Conservation (phyloP, 2,113 vertebrate species). For the Acanthisitta chloris region DNA sequence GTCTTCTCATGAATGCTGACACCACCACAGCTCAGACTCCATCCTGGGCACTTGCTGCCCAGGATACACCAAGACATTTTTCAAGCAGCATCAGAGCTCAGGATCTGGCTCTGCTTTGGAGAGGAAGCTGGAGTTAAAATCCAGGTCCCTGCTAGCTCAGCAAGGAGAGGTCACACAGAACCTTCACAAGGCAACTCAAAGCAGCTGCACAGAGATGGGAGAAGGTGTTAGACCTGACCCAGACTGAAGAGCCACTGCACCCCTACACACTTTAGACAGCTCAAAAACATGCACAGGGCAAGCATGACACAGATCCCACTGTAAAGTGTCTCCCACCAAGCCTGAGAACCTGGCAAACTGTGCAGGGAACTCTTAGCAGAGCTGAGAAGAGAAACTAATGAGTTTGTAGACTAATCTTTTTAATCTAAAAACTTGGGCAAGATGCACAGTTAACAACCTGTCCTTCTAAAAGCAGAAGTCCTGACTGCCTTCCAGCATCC, state of each 20-base stretch:
- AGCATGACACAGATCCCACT: fast-evolving
- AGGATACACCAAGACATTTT: background rate
- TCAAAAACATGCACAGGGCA: background rate
- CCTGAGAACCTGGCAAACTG: background rate
- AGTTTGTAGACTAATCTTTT: background rate
- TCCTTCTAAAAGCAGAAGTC: background rate
- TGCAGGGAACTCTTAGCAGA: fast-evolving
- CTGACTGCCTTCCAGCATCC: background rate
- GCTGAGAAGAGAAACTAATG: background rate
- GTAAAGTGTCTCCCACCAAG: fast-evolving
- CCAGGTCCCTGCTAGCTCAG: background rate
- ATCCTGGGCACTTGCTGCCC: background rate
- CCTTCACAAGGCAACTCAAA: background rate
- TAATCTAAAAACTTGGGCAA: too few relatives aligned
- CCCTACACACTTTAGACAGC: background rate
- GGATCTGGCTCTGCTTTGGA: background rate
- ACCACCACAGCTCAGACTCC: background rate
- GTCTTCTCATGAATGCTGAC: background rate
- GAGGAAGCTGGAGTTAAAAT: background rate
- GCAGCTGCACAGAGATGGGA: background rate
- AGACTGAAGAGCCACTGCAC: background rate
- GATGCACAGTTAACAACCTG: background rate
- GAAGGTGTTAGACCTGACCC: background rate
- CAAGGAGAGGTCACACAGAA: background rate
- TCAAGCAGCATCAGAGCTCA: background rate